These are phyloP conservation scores for Anhinga anhinga DNA, from an alignment of 2,113 vertebrate species.

Conservation along the genomic window DNA sequence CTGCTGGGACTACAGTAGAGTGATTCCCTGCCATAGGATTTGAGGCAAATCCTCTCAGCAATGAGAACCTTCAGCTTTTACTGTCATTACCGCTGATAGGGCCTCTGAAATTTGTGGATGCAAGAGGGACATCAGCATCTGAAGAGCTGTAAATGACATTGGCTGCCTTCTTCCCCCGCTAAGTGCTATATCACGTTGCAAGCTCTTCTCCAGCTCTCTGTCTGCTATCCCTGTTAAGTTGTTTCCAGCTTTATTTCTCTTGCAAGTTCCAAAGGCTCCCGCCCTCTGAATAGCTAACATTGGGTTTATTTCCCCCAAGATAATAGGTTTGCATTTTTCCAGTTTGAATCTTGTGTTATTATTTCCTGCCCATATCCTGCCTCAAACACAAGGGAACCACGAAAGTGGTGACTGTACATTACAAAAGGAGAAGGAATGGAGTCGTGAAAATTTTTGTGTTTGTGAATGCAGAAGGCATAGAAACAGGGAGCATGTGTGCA, in stretches of 20 bases:
- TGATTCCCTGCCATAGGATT: background rate
- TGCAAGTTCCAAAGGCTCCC: slow-evolving; percentile 28
- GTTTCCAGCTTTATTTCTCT: slow-evolving; percentile 2
- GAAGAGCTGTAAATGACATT: background rate
- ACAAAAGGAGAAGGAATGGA: slow-evolving; percentile 27
- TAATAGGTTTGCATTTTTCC: slow-evolving; percentile 63
- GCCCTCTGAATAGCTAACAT: slow-evolving; percentile 40
- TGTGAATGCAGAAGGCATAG: background rate
- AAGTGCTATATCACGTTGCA: background rate
- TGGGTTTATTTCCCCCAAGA: slow-evolving; percentile 60
- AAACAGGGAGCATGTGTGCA: background rate
- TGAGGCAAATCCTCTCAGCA: background rate
- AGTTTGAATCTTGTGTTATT: slow-evolving; percentile 51
- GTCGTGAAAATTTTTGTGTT: background rate
- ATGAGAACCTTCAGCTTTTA: background rate
- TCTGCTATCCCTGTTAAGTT: background rate
- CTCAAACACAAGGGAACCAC: slow-evolving; percentile 35
- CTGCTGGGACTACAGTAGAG: background rate
- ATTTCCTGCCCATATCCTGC: slow-evolving; percentile 66
- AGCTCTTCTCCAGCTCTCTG: background rate
- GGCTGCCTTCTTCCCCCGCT: background rate
- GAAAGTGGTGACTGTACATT: slow-evolving; percentile 36
- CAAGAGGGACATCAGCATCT: background rate
- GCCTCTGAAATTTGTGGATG: background rate
- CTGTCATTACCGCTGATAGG: background rate